A percentile compares a stretch with the other conserved stretches of the same genome.
Evolutionary conservation across 2,888 invertebrate genomes (phyloP).

Genomic region (Macrosoma leucophasiata): DNA sequence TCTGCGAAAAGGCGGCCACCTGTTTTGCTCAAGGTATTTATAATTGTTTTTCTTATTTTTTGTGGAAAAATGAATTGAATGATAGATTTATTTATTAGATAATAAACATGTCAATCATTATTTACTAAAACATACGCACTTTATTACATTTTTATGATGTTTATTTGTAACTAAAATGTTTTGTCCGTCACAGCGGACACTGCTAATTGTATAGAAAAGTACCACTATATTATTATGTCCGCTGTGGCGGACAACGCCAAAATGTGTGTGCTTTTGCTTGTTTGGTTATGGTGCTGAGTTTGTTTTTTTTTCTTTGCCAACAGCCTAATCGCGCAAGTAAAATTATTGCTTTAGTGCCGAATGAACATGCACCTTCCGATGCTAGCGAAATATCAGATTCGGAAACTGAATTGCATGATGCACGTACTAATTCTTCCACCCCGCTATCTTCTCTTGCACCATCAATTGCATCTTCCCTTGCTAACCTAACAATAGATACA

Average conservation of each 20-base stretch:
- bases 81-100: slow-evolving; percentile 1
- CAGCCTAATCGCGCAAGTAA: slow-evolving; percentile 7
- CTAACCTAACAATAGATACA: slow-evolving; percentile 1
- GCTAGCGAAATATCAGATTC: slow-evolving; percentile 3
- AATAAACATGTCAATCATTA: slow-evolving; percentile 1
- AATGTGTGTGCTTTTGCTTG: slow-evolving; percentile 2
- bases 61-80: slow-evolving; percentile 1
- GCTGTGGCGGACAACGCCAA: too few relatives aligned
- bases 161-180: too few relatives aligned
- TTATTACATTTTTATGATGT: slow-evolving; percentile 1
- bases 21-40: slow-evolving; percentile 1
- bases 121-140: slow-evolving; percentile 1
- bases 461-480: slow-evolving; percentile 2
- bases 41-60: slow-evolving; percentile 2
- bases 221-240: too few relatives aligned
- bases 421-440: slow-evolving; percentile 2
- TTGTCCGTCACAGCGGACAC: too few relatives aligned
- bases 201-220: too few relatives aligned
- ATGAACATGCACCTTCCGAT: slow-evolving; percentile 4
- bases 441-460: slow-evolving; percentile 1
- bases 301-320: slow-evolving; percentile 10
- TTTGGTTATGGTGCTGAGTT: slow-evolving; percentile 3
- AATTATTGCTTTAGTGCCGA: slow-evolving; percentile 10
- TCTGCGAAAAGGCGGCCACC: slow-evolving; percentile 2
- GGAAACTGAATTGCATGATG: slow-evolving; percentile 2